These are phyloP conservation scores for Echinometra lucunter DNA, from an alignment of 53 echinoderm and acorn worm species.

Conservation along the genomic window DNA sequence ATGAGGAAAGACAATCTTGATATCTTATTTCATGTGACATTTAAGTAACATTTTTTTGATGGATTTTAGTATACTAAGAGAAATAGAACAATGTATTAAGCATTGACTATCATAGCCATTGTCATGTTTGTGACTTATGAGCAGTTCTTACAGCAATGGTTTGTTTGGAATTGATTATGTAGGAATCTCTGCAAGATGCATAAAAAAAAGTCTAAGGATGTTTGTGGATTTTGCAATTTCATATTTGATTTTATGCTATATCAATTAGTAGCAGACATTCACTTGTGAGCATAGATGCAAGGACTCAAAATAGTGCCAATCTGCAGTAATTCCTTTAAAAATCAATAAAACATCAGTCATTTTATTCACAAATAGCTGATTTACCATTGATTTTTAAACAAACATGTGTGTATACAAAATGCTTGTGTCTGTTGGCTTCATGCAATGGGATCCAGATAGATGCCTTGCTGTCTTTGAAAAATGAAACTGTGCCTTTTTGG, in stretches of 20 bases:
- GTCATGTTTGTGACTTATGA: neutral
- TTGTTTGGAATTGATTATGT: neutral
- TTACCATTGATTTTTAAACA: neutral
- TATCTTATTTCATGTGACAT: neutral
- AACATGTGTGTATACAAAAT: no score
- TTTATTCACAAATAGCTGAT: neutral
- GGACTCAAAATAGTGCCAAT: neutral
- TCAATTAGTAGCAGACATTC: neutral
- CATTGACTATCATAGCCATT: neutral
- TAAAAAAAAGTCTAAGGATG: neutral
- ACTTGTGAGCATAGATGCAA: neutral
- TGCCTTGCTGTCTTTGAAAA: neutral
- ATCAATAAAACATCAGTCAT: neutral
- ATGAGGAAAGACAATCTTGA: neutral
- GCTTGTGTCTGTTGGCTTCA: neutral
- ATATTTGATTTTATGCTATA: neutral
- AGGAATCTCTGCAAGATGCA: neutral
- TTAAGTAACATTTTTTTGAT: no score
- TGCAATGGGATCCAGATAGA: neutral
- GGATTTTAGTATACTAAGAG: neutral
- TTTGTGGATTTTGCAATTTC: neutral
- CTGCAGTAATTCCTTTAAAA: neutral
- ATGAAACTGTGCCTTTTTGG: conserved; percentile 4
- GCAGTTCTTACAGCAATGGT: neutral
- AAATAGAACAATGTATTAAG: neutral